Conservation (phyloP, 2,113 vertebrate genomes). For the Gracilinanus agilis region DNA sequence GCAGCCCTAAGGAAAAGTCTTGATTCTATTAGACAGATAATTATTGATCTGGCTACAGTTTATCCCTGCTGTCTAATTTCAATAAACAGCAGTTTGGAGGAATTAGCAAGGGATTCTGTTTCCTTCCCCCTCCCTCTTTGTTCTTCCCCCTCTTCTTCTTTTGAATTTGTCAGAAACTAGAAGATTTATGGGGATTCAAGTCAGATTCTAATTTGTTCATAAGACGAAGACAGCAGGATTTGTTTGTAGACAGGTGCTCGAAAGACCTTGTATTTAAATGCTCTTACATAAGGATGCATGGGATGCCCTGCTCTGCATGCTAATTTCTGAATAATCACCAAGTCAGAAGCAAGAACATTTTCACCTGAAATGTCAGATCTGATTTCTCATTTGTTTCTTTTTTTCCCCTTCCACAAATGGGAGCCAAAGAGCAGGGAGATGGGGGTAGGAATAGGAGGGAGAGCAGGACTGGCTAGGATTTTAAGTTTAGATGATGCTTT, state of each 20-base stretch:
- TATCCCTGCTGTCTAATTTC: constrained; percentile 87
- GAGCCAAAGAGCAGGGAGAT: not conserved
- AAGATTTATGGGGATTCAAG: constrained; percentile 86
- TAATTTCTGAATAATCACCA: constrained; percentile 81
- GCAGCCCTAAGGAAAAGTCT: constrained; percentile 71
- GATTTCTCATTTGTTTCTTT: constrained; percentile 76
- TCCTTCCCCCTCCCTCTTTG: constrained; percentile 53
- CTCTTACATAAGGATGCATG: constrained; percentile 57
- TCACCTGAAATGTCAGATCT: constrained; percentile 73
- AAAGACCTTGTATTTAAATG: constrained; percentile 67
- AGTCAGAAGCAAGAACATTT: constrained; percentile 82
- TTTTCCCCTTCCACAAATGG: not conserved
- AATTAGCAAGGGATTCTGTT: constrained; percentile 82
- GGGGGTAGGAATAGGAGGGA: not conserved
- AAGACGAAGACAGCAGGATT: constrained; percentile 69
- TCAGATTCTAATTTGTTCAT: constrained; percentile 80
- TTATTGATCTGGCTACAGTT: constrained; percentile 82
- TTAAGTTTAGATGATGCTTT: not conserved
- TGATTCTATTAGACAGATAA: constrained; percentile 87
- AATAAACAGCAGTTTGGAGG: constrained; percentile 86
- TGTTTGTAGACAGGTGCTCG: constrained; percentile 62
- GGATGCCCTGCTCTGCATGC: constrained; percentile 71
- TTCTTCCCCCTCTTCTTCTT: constrained; percentile 61
- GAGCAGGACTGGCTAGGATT: not conserved
- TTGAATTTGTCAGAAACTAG: constrained; percentile 81